Evolutionary conservation across 2,797 vertebrate genomes (phyloP), one percentile per base, ranked within the genome.

Genomic region (Galaxias olidus): DNA sequence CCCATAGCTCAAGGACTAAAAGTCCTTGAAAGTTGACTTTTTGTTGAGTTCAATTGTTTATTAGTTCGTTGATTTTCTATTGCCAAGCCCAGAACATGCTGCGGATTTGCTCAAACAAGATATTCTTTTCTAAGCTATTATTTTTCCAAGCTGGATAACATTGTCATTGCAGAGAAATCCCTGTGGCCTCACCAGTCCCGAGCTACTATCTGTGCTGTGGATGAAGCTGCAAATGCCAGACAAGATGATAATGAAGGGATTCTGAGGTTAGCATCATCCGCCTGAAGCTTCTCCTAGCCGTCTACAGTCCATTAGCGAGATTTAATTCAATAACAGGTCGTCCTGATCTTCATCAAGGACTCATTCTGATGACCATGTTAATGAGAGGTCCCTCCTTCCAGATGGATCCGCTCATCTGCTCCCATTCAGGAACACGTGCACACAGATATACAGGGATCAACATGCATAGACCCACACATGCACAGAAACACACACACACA

Each of bases 311-410:
- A 12, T 54, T 54, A 20, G 30, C 52, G 6, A 30, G 30, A 30
- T 6, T 12, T 54, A 20, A 54, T 54, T 7, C 52, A 54, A 14
- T 30, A 40, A 53, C 18, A 52, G 50, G 10, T 17, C 9, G 50
- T 17, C 18, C 10, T 53, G 8, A 19, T 11, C 30, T 17, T 47
- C 30, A 64, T 55, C 52, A 30, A 54, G 54, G 50, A 46, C 17
- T 53, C 52, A 20, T 20, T 4, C 18, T 54, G 20, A 63, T 54
- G 18, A 14, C 47, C 61, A 45, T 14, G n/a, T 42, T 54, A 54
- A 54, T 63, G 45, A 63, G 61, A 63, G 51, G 51, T 17, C 43
- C 51, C 19, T 53, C 30, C 18, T 63, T 44, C 17, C 61, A 63
- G 49, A 10, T 63, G 61, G 49, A 44, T 30, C 30, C 48, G 9